Conservation (phyloP, 2,797 vertebrate species). For the Myoxocephalus aenaeus region DNA sequence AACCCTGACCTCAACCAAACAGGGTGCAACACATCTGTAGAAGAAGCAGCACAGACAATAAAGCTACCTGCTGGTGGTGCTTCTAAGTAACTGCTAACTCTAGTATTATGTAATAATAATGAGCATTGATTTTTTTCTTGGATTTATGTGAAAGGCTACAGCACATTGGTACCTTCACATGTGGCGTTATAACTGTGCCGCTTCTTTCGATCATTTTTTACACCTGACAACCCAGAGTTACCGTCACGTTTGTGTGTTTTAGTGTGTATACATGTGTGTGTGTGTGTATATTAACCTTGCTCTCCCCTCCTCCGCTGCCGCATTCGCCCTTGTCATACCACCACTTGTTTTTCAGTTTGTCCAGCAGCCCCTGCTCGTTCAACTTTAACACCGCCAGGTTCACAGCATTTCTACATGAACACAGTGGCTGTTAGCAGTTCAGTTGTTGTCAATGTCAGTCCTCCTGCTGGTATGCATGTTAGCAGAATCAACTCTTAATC, state of each 20-base stretch:
- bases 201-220: slow-evolving; percentile 50
- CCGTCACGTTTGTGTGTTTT: slow-evolving; percentile 39
- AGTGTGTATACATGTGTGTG: slow-evolving; percentile 21
- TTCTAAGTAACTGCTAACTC: not conserved
- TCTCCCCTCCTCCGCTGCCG: slow-evolving; percentile 99
- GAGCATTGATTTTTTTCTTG: not conserved
- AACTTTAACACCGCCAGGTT: slow-evolving; percentile 99
- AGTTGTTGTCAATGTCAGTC: slow-evolving; percentile 37
- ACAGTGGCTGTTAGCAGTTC: slow-evolving; percentile 88
- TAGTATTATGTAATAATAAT: not conserved
- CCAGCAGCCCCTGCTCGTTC: slow-evolving; percentile 99
- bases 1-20: slow-evolving; percentile 87
- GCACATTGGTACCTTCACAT: slow-evolving; percentile 9
- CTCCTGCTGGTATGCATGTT: slow-evolving; percentile 52
- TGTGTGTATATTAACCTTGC: slow-evolving; percentile 92
- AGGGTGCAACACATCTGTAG: slow-evolving; percentile 91
- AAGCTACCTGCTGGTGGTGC: slow-evolving; percentile 23
- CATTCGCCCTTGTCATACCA: slow-evolving; percentile 99
- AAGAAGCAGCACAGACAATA: slow-evolving; percentile 91
- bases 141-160: not conserved
- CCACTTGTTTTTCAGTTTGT: slow-evolving; percentile 99
- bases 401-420: slow-evolving; percentile 99
- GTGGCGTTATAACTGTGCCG: slow-evolving; percentile 54
- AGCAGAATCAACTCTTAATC: slow-evolving; percentile 31
- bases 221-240: slow-evolving; percentile 39